phyloP scores from a whole-genome alignment of 1,140 invertebrate genomes.

The Lanistes nyassanus region DNA sequence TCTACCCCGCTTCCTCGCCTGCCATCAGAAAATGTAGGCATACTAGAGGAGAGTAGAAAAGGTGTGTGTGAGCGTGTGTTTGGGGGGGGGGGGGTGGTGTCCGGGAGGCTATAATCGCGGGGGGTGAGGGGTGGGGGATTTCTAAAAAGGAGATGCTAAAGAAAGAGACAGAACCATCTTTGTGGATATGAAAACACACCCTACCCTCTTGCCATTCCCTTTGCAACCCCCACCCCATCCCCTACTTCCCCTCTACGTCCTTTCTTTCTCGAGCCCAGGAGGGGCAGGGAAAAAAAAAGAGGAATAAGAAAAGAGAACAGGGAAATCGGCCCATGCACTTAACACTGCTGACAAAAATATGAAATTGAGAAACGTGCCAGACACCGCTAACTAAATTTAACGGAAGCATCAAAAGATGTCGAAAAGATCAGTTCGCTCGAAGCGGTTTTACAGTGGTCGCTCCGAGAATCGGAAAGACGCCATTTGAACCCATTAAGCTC shows the following conservation, averaged over 20 bases:
- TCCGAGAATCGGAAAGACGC: conserved; percentile 4
- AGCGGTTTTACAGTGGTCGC: conserved; percentile 23
- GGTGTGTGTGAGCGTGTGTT: no score
- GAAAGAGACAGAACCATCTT: neutral
- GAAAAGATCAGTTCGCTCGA: conserved; percentile 23
- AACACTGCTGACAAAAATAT: conserved; percentile 26
- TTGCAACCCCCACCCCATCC: no score
- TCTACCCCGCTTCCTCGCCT: no score
- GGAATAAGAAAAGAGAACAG: neutral
- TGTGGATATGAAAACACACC: no score
- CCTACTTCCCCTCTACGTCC: no score
- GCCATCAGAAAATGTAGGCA: no score
- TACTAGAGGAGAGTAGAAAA: no score
- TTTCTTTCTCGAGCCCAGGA: neutral
- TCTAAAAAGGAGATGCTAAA: conserved; percentile 1
- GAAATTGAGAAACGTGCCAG: conserved; percentile 23
- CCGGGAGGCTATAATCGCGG: neutral
- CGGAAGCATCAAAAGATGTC: conserved; percentile 28
- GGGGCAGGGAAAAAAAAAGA: neutral
- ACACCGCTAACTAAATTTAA: conserved; percentile 27
- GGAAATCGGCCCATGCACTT: conserved; percentile 12
- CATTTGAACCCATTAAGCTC: conserved; percentile 20
- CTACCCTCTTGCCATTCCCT: no score
- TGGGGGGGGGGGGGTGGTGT: no score
- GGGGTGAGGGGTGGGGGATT: neutral